Conservation (phyloP, 1,140 invertebrate species). For the Ephestia elutella region DNA sequence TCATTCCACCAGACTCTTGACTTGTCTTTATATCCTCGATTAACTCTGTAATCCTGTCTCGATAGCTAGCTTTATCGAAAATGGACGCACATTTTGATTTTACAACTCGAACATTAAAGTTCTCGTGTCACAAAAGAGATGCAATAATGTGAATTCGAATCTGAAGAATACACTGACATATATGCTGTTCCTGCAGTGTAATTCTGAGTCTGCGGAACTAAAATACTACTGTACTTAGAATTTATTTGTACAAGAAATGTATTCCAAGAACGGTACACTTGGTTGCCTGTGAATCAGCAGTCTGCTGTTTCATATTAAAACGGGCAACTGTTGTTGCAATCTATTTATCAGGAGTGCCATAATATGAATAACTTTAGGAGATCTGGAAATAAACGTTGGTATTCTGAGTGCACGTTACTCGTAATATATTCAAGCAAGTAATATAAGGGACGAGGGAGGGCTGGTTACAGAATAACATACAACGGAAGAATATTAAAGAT, state of each 20-base stretch:
- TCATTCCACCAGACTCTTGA: background rate
- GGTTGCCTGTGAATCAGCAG: background rate
- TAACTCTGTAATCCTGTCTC: background rate
- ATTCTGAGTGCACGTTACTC: background rate
- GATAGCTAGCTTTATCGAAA: background rate
- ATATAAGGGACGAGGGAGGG: background rate
- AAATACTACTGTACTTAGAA: background rate
- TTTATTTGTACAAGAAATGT: background rate
- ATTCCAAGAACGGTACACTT: conserved; percentile 1
- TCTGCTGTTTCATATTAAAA: background rate
- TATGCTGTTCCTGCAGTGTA: background rate
- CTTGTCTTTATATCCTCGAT: background rate
- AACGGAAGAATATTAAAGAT: background rate
- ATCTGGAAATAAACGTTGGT: background rate
- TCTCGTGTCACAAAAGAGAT: background rate
- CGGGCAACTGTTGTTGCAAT: background rate
- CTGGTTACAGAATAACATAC: background rate
- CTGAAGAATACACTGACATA: background rate
- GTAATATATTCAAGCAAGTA: background rate
- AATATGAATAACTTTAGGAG: background rate
- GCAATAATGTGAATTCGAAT: background rate
- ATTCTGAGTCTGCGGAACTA: background rate
- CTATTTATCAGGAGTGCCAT: background rate
- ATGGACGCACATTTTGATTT: background rate
- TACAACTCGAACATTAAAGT: background rate